Percentiles rank a stretch among this genome's conserved stretches.
Evolutionary conservation across 2,113 vertebrate genomes (phyloP).

Genomic region (Carollia perspicillata): DNA sequence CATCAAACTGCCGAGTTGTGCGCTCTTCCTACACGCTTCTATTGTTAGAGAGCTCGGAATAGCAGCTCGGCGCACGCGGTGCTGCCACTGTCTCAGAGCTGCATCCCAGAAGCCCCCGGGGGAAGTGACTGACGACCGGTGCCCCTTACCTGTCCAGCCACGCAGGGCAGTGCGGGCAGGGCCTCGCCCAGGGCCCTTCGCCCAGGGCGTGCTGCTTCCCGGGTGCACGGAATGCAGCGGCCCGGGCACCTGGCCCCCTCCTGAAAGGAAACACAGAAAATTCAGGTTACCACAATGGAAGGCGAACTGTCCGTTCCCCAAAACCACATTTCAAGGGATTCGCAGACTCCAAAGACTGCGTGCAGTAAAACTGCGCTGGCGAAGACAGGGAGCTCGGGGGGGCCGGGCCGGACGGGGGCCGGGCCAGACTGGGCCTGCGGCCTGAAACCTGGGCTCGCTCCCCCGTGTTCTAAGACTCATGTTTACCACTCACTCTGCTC

Average conservation of each 20-base stretch:
- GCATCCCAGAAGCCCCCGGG: background rate
- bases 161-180: background rate
- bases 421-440: too few relatives aligned
- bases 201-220: rapidly evolving
- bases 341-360: background rate
- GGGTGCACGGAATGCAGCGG: rapidly evolving
- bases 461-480: background rate
- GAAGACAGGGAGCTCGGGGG: background rate
- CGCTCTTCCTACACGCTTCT: conserved; percentile 52
- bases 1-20: background rate
- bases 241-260: background rate
- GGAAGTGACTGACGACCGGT: background rate
- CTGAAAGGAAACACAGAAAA: conserved; percentile 39
- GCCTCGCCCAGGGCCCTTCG: background rate
- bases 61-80: background rate
- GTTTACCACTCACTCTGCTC: background rate
- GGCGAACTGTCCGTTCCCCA: background rate
- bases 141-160: conserved; percentile 58
- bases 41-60: conserved; percentile 57
- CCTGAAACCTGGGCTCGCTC: background rate
- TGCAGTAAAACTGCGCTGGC: background rate
- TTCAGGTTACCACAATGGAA: background rate
- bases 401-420: rapidly evolving
- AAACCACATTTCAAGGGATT: background rate
- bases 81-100: background rate